A percentile compares a stretch with the other conserved stretches of the same genome.
Evolutionary conservation across 2,797 vertebrate species (phyloP).

Genomic region (Micrastur ruficollis): DNA sequence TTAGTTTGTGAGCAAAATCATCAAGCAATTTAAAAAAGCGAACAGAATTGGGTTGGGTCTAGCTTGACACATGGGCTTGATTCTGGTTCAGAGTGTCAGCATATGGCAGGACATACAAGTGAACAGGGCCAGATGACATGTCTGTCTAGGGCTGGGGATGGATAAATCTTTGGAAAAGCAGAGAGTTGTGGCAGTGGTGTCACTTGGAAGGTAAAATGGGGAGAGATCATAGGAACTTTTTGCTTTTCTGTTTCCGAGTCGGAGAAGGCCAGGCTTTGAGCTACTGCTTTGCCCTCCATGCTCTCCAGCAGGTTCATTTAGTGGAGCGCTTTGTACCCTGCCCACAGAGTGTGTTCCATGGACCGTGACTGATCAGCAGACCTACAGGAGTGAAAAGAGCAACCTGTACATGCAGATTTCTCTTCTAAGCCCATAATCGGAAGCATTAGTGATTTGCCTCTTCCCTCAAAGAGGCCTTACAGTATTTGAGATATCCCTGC

Average conservation of each 20-base stretch:
- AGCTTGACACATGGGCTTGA: not conserved
- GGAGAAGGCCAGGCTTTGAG: not conserved
- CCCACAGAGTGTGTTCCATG: fast-evolving
- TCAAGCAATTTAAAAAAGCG: not conserved
- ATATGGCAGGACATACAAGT: not conserved
- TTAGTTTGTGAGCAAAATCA: not conserved
- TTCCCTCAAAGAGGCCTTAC: not conserved
- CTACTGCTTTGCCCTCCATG: not conserved
- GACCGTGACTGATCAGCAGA: not conserved
- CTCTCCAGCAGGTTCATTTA: not conserved
- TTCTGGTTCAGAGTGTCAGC: not conserved
- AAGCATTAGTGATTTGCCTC: not conserved
- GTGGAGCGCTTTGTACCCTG: not conserved
- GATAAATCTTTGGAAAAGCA: not conserved
- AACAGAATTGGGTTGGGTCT: not conserved
- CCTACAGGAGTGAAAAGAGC: not conserved
- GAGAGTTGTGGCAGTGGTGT: not conserved
- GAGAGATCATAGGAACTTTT: not conserved
- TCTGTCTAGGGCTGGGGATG: not conserved
- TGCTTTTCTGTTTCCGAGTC: not conserved
- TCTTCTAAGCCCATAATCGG: not conserved
- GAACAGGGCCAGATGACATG: not conserved
- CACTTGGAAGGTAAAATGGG: not conserved
- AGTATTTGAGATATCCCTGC: not conserved
- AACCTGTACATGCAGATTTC: not conserved